These are phyloP conservation scores for Staurois parvus DNA, from an alignment of 2,797 vertebrate genomes.

Conservation along the genomic window DNA sequence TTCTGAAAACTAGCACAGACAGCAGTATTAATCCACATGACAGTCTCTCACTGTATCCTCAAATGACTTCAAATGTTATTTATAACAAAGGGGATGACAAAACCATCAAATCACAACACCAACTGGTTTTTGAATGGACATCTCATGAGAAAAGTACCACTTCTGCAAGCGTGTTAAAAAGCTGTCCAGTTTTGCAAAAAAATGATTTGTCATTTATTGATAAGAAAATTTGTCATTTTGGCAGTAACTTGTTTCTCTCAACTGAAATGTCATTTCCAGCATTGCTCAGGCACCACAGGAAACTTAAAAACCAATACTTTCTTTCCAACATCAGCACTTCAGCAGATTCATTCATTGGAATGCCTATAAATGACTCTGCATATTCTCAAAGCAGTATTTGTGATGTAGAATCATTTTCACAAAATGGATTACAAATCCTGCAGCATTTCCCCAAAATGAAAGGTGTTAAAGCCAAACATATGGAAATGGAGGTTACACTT, in stretches of 20 bases:
- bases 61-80: constrained; percentile 18
- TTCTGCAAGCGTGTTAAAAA: constrained; percentile 25
- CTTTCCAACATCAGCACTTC: constrained; percentile 17
- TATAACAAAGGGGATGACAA: background rate
- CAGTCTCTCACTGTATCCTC: constrained; percentile 8
- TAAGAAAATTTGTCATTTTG: constrained; percentile 24
- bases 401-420: background rate
- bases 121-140: background rate
- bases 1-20: constrained; percentile 12
- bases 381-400: constrained; percentile 13
- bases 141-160: background rate
- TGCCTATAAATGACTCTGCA: constrained; percentile 17
- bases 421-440: constrained; percentile 19
- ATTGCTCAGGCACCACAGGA: constrained; percentile 13
- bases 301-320: constrained; percentile 15
- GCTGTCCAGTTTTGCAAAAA: constrained; percentile 12
- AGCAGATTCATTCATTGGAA: constrained; percentile 40
- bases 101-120: background rate
- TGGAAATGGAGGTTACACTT: constrained; percentile 9
- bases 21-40: constrained; percentile 14
- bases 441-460: background rate
- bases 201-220: background rate
- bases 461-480: background rate
- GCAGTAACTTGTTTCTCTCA: constrained; percentile 19
- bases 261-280: constrained; percentile 33